These are phyloP conservation scores for Aporophyla lueneburgensis DNA, from an alignment of 2,888 invertebrate genomes.

Conservation along the genomic window DNA sequence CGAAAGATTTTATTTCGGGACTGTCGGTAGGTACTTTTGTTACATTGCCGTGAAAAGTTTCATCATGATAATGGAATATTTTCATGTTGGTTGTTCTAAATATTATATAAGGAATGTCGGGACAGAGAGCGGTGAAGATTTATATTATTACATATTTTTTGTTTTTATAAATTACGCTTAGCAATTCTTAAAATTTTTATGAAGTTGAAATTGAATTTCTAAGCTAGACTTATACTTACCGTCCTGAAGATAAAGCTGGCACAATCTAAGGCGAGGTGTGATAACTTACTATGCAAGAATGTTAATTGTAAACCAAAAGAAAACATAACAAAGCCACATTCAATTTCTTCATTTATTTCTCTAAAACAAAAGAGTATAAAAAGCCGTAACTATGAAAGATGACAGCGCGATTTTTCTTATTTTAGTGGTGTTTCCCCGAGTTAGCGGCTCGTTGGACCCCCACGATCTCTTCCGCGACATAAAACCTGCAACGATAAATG, in stretches of 20 bases:
- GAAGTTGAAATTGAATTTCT: too few relatives aligned
- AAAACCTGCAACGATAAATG: conserved; percentile 87
- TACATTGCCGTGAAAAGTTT: not conserved
- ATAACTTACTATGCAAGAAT: not conserved
- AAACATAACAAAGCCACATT: conserved; percentile 30
- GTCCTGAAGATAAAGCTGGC: too few relatives aligned
- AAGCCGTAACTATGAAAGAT: conserved; percentile 57
- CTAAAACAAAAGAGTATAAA: conserved; percentile 56
- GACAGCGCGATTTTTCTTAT: conserved; percentile 55
- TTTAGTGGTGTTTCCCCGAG: conserved; percentile 69
- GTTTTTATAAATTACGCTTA: not conserved
- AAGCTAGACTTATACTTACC: too few relatives aligned
- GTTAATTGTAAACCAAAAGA: conserved; percentile 8
- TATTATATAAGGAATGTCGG: not conserved
- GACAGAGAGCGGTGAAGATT: not conserved
- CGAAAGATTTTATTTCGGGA: not conserved
- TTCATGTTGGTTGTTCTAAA: not conserved
- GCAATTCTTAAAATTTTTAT: not conserved
- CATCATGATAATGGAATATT: not conserved
- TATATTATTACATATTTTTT: not conserved
- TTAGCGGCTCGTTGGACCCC: conserved; percentile 71
- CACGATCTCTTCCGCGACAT: conserved; percentile 85
- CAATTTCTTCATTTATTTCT: conserved; percentile 27
- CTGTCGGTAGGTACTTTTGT: not conserved
- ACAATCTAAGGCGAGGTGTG: too few relatives aligned